A percentile compares a stretch with the other conserved stretches of the same genome.
Conservation (phyloP, 2,888 invertebrate genomes). For the Kuschelorhynchus macadamiae region DNA sequence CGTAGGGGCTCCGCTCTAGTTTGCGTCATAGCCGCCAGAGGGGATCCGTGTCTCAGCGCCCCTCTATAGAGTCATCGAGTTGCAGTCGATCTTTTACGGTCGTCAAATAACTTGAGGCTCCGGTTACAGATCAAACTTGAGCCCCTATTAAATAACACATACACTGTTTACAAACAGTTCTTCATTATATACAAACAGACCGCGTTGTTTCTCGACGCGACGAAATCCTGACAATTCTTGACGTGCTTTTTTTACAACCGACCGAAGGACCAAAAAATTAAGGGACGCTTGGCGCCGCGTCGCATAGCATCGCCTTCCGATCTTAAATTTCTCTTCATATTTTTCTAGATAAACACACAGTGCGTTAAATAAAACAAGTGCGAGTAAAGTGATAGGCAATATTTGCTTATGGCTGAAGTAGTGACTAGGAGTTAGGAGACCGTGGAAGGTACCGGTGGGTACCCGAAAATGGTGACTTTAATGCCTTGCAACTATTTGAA, state of each 20-base stretch:
- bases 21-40: constrained; percentile 52
- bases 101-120: constrained; percentile 39
- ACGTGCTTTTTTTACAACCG: neutral
- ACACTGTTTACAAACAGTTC: constrained; percentile 31
- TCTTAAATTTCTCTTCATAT: too few species aligned
- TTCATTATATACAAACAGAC: neutral
- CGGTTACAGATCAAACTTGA: constrained; percentile 39
- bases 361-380: constrained; percentile 1
- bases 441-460: constrained; percentile 55
- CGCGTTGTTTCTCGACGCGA: neutral
- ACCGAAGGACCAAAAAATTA: constrained; percentile 8
- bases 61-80: constrained; percentile 45
- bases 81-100: constrained; percentile 47
- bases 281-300: constrained; percentile 14
- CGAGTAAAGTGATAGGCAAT: constrained; percentile 8
- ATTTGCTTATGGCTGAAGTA: constrained; percentile 32
- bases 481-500: constrained; percentile 78
- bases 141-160: constrained; percentile 30
- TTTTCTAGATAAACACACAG: neutral
- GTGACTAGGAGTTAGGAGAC: constrained; percentile 21
- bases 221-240: neutral
- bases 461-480: constrained; percentile 74
- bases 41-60: constrained; percentile 52
- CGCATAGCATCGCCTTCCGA: constrained; percentile 16
- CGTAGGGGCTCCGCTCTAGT: constrained; percentile 49